A percentile compares a stretch with the other conserved stretches of the same genome.
phyloP scores from a whole-genome alignment of 2,113 vertebrate genomes.

The Saccopteryx bilineata region DNA sequence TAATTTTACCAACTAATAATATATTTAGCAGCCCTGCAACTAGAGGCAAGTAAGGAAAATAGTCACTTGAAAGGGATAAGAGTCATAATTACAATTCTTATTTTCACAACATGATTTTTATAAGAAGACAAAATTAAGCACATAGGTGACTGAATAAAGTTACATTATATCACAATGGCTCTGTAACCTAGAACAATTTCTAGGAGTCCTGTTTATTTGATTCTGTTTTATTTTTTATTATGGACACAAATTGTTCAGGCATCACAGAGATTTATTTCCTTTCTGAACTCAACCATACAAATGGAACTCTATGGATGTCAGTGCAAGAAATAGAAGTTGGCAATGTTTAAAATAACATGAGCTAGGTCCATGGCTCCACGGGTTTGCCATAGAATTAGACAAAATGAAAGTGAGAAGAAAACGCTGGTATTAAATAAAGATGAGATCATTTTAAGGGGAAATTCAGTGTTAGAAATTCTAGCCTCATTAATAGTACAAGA shows the following conservation, averaged over 20 bases:
- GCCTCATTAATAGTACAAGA: background rate
- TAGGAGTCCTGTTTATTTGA: background rate
- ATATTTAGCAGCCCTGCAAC: background rate
- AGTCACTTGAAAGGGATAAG: background rate
- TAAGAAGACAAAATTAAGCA: slow-evolving; percentile 1
- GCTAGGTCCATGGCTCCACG: background rate
- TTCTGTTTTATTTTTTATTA: background rate
- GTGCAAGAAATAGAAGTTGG: slow-evolving; percentile 38
- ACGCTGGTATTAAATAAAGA: slow-evolving; percentile 8
- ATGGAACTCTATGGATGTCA: slow-evolving; percentile 42
- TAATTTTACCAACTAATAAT: background rate
- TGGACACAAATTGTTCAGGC: background rate
- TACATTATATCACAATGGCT: background rate
- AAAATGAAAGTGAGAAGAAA: slow-evolving; percentile 35
- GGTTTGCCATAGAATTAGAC: slow-evolving; percentile 28
- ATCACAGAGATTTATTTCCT: slow-evolving; percentile 35
- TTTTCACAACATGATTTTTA: background rate
- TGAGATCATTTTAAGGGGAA: slow-evolving; percentile 22
- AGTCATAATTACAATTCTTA: background rate
- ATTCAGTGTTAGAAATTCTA: slow-evolving; percentile 10
- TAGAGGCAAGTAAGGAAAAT: background rate
- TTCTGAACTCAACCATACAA: slow-evolving; percentile 39
- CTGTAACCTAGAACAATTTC: background rate
- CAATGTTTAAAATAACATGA: slow-evolving; percentile 63
- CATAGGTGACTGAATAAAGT: background rate